Conservation (phyloP, 2,113 vertebrate genomes). For the Cynoglossus semilaevis region DNA sequence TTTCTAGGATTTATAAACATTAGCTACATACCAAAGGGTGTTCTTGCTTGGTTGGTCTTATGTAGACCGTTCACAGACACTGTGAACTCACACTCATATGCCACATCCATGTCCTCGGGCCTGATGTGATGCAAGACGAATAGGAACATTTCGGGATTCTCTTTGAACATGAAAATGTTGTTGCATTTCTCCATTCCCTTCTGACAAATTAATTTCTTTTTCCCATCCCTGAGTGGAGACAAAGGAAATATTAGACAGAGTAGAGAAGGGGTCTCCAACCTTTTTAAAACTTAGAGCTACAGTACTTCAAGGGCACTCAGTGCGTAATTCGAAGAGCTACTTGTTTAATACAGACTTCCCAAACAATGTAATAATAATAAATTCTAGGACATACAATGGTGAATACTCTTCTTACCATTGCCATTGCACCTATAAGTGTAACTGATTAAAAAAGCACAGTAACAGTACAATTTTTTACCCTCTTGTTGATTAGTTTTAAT, state of each 20-base stretch:
- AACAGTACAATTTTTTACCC: too few species aligned
- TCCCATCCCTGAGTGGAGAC: neutral
- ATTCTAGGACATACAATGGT: too few species aligned
- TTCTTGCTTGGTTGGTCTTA: fast-evolving
- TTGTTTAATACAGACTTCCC: too few species aligned
- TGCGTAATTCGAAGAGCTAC: too few species aligned
- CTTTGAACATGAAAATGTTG: neutral
- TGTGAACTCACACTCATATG: slow-evolving; percentile 38
- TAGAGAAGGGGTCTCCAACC: too few species aligned
- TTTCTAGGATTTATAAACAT: neutral
- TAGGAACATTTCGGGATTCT: neutral
- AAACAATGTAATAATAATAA: too few species aligned
- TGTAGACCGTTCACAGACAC: fast-evolving
- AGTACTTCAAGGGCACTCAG: too few species aligned
- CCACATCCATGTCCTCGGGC: neutral
- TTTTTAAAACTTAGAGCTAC: too few species aligned
- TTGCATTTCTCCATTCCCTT: fast-evolving
- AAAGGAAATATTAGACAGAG: neutral
- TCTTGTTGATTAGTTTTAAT: too few species aligned
- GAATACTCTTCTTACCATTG: too few species aligned
- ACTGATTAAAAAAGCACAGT: too few species aligned
- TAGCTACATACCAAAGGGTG: slow-evolving; percentile 10
- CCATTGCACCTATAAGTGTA: too few species aligned
- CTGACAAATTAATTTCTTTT: neutral
- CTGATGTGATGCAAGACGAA: slow-evolving; percentile 23